A percentile compares a stretch with the other conserved stretches of the same genome.
Evolutionary conservation across 1,140 invertebrate genomes (phyloP).

Genomic region (Ptiloglossa arizonensis): DNA sequence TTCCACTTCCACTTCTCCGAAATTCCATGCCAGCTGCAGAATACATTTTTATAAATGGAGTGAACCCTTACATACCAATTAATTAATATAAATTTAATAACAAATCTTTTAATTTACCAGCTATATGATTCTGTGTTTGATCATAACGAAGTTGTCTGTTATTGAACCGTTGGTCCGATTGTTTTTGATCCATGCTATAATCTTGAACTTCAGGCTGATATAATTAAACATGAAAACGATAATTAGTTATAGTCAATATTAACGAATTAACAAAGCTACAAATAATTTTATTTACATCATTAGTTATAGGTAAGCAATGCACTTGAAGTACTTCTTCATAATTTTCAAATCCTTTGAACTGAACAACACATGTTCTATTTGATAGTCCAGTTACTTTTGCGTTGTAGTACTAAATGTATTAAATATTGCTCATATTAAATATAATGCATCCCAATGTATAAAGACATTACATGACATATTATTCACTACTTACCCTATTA

Average conservation of each 20-base stretch:
- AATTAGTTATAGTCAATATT: neutral
- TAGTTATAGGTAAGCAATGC: conserved; percentile 88
- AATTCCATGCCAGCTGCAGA: conserved; percentile 71
- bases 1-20: conserved; percentile 70
- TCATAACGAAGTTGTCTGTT: conserved; percentile 74
- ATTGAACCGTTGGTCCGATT: conserved; percentile 69
- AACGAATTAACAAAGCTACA: neutral
- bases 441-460: neutral
- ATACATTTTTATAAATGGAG: conserved; percentile 5
- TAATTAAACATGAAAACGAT: neutral
- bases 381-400: conserved; percentile 91
- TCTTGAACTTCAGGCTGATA: conserved; percentile 44
- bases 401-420: conserved; percentile 89
- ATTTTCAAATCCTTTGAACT: conserved; percentile 93
- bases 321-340: conserved; percentile 92
- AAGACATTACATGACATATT: neutral
- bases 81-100: neutral
- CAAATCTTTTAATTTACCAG: conserved; percentile 62
- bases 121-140: conserved; percentile 73
- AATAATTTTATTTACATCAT: conserved; percentile 71
- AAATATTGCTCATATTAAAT: conserved; percentile 27
- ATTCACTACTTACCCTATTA: conserved; percentile 85
- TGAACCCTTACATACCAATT: neutral
- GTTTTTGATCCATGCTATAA: conserved; percentile 41
- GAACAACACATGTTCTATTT: conserved; percentile 90